Evolutionary conservation across 2,113 vertebrate genomes (phyloP), one percentile per base, ranked within the genome.

Genomic region (Brachirus orientalis): DNA sequence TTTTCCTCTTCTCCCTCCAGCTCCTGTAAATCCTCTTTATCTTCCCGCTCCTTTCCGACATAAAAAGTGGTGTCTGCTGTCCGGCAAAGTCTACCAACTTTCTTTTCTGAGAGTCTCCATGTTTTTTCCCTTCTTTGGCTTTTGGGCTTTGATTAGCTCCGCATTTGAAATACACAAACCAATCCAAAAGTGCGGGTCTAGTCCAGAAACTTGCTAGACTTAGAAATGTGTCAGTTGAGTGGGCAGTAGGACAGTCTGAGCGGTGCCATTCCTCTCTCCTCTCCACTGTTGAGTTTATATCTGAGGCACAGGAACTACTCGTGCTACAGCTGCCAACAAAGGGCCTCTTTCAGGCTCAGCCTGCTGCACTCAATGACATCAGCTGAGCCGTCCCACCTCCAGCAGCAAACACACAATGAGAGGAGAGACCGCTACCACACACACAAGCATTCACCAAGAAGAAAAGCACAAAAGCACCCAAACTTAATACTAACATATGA

Each of bases 281-380:
- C 76, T 84, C 74, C 79, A 77, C 38, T 56, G 81, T 77, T 84
- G 75, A 79, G 67, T 70, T 80, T 81, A 60, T 69, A 73, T 83
- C 82, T 61, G 84, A 91, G 76, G 90, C 89, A 62, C 82, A 90
- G 91, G 82, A 83, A 86, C 86, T 89, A 92, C 94, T 91, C 88
- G 86, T 86, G 88, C 90, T 92, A 58, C 28, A 83, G 58, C 91
- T 77, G 94, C 94, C 96, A 97, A 98, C 96, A 98, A 98, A 97
- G 96, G 94, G 94, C 93, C 94, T 92, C 94, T 95, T 95, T 94
- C 94, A 93, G 90, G 91, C 91, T 82, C 88, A 79, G 93, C 90
- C 89, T 88, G 90, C 88, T 92, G 92, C 89, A 91, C 93, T 93
- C 93, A 88, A 78, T 95, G 96, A 96, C 95, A 95, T 96, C 96